Conservation (phyloP, 2,113 vertebrate species). For the Siphamia tubifer region DNA sequence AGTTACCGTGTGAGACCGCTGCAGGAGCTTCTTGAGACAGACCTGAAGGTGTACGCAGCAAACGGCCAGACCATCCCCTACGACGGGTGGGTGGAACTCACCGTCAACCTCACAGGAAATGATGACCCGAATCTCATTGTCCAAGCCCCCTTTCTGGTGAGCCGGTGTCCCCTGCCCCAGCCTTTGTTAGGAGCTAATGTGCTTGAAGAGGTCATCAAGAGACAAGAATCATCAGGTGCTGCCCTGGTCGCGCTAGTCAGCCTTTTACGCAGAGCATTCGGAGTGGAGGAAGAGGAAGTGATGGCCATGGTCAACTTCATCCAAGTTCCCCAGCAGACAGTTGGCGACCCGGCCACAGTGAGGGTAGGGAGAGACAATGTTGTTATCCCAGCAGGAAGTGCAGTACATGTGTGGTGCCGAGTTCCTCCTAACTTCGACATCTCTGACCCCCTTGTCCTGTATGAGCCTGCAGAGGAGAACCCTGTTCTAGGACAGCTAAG, state of each 20-base stretch:
- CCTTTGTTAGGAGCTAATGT: background rate
- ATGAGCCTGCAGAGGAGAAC: background rate
- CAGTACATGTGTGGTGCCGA: background rate
- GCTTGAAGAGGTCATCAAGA: background rate
- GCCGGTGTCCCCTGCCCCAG: background rate
- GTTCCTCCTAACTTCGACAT: background rate
- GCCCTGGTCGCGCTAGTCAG: background rate
- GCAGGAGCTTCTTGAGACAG: background rate
- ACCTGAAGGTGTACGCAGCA: background rate
- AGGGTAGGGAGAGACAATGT: background rate
- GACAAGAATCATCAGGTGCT: background rate
- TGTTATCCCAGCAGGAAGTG: background rate
- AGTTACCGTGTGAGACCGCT: background rate
- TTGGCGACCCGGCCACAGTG: background rate
- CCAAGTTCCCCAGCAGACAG: background rate
- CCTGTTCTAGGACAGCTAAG: background rate
- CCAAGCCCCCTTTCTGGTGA: background rate
- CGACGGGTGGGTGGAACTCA: conserved; percentile 2
- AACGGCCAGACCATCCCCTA: background rate
- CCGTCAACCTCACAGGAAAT: background rate
- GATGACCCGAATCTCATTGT: background rate
- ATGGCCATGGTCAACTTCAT: conserved; percentile 9
- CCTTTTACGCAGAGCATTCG: conserved; percentile 3
- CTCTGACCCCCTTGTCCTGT: background rate
- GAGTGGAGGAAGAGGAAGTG: background rate